phyloP scores from a whole-genome alignment of 2,113 vertebrate species.

The Strix aluco region DNA sequence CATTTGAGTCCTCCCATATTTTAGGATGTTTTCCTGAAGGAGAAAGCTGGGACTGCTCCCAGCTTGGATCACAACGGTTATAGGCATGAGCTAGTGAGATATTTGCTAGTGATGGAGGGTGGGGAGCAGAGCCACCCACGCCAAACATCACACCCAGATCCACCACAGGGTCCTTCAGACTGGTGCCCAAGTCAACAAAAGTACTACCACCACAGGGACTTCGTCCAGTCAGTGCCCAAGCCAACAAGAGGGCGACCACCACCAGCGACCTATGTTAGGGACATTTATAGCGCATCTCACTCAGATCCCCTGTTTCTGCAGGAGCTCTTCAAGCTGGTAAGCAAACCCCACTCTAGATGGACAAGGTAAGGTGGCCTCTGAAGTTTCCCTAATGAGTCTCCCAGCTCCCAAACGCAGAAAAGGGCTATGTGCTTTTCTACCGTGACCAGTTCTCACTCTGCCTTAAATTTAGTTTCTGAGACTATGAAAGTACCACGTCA shows the following conservation, averaged over 20 bases:
- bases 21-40: neutral
- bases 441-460: neutral
- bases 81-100: neutral
- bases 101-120: neutral
- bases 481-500: neutral
- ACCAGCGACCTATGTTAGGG: accelerated
- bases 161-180: neutral
- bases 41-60: neutral
- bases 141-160: neutral
- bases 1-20: neutral
- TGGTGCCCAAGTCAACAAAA: neutral
- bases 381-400: neutral
- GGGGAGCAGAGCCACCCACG: neutral
- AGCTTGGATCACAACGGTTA: neutral
- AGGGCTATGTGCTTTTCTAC: neutral
- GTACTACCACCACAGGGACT: neutral
- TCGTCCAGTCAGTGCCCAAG: neutral
- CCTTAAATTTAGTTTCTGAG: neutral
- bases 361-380: neutral
- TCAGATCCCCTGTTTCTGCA: neutral
- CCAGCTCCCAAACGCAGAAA: neutral
- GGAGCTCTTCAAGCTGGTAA: neutral
- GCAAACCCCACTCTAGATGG: accelerated
- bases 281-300: neutral
- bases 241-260: no score